phyloP scores from a whole-genome alignment of 2,113 vertebrate species.

The Corythornis madagascariensis region DNA sequence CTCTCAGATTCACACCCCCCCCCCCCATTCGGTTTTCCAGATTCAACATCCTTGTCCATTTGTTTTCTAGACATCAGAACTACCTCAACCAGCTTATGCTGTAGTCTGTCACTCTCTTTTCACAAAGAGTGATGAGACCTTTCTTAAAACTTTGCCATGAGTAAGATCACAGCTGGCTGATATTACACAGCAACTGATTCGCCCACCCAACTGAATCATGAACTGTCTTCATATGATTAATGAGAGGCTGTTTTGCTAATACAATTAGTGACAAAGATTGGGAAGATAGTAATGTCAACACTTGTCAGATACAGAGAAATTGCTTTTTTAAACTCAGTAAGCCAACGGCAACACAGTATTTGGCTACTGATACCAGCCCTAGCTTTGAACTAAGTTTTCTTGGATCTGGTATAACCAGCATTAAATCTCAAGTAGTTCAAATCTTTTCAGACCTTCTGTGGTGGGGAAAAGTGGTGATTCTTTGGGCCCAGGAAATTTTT shows the following conservation, averaged over 20 bases:
- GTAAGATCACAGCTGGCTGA: constrained; percentile 34
- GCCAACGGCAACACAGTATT: background rate
- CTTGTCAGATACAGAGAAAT: background rate
- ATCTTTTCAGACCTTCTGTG: background rate
- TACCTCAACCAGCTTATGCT: background rate
- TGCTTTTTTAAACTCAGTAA: background rate
- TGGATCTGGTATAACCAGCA: background rate
- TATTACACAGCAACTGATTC: constrained; percentile 12
- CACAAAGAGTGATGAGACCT: background rate
- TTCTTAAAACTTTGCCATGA: background rate
- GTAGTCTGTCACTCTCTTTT: background rate
- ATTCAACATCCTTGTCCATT: background rate
- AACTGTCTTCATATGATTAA: constrained; percentile 23
- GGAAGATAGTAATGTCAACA: constrained; percentile 3
- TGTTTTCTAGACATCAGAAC: background rate
- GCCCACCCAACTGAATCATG: constrained; percentile 34
- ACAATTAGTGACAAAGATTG: background rate
- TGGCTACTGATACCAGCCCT: background rate
- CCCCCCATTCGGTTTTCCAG: background rate
- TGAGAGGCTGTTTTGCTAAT: constrained; percentile 19
- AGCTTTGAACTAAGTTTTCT: background rate
- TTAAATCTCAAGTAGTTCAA: background rate
- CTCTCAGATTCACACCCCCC: background rate
- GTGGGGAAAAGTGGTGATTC: background rate
- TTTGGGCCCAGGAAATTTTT: background rate